A percentile compares a stretch with the other conserved stretches of the same genome.
Conservation (phyloP, 2,888 invertebrate genomes). For the Tenthredo distinguenda region DNA sequence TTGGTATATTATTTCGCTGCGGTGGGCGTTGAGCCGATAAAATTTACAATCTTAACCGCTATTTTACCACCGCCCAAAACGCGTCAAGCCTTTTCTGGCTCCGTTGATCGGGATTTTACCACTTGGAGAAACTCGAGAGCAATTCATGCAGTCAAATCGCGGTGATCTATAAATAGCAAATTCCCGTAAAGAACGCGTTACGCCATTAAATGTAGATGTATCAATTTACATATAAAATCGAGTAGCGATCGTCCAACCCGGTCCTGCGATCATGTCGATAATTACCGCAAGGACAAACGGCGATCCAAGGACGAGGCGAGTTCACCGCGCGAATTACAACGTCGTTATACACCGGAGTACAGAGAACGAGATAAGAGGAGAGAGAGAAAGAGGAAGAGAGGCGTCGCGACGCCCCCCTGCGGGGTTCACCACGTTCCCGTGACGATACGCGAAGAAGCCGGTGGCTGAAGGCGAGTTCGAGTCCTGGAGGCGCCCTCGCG, state of each 20-base stretch:
- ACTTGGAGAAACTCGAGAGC: neutral
- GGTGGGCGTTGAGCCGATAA: slow-evolving; percentile 31
- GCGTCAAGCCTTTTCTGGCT: slow-evolving; percentile 23
- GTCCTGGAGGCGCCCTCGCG: slow-evolving; percentile 61
- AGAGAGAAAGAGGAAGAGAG: slow-evolving; percentile 49
- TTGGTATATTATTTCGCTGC: slow-evolving; percentile 2
- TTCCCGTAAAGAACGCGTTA: neutral
- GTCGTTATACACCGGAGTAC: slow-evolving; percentile 24
- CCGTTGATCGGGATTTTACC: neutral
- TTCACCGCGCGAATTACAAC: slow-evolving; percentile 24
- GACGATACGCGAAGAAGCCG: slow-evolving; percentile 61
- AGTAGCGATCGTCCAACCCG: neutral
- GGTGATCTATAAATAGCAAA: neutral
- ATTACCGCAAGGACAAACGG: slow-evolving; percentile 19
- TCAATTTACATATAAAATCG: neutral
- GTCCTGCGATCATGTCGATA: neutral
- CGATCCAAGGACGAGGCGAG: neutral
- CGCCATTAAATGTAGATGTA: neutral
- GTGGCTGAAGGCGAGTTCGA: slow-evolving; percentile 66
- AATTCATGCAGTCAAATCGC: neutral
- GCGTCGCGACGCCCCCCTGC: slow-evolving; percentile 46
- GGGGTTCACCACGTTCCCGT: slow-evolving; percentile 19
- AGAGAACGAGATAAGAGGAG: slow-evolving; percentile 48
- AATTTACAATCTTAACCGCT: slow-evolving; percentile 36
- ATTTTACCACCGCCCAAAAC: slow-evolving; percentile 15